Evolutionary conservation across 2,888 invertebrate genomes (phyloP), one percentile per base, ranked within the genome.

Genomic region (Iphiclides podalirius): DNA sequence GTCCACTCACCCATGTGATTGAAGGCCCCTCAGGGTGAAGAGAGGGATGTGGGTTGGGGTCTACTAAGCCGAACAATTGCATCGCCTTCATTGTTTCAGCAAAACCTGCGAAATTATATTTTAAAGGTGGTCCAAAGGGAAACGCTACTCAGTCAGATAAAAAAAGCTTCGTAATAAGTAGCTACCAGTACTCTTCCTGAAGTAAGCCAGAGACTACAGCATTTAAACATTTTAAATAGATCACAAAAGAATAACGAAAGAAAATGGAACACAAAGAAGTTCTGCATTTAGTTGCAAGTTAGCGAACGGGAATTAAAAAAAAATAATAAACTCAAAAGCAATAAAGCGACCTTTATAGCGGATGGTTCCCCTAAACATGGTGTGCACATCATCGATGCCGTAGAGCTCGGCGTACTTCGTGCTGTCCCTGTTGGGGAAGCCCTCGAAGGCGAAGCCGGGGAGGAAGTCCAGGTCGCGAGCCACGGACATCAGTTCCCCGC

Each of bases 401-500:
- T 99, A 99, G 0, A 96, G 90, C 39, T 94, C 91, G 0, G 93
- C 91, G 72, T 99, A 99, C 31, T 93, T 90, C 0, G 96, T 95
- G 47, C 98, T 98, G 76, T 99, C 99, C 51, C 99, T 90, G 85
- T 99, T 99, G 0, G 99, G 98, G 71, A 96, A 98, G 0, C 98
- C 98, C 87, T 99, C 98, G 45, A 99, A 90, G 9, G 97, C 95
- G 70, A 99, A 98, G 0, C 99, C 99, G 0, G 99, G 99, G 46
- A 99, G 88, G 80, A 99, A 99, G 72, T 96, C 93, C 44, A 98
- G 87, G 0, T 92, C 91, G 36, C 93, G 91, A 0, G 94, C 92
- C 4, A 93, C 91, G 0, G 96, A 94, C 93, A 99, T 94, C 28
- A 99, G 88, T 53, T 94, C 94, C 1, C 98, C 98, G 2, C 97